Base-by-base conservation (phyloP, 2,888 invertebrate species). In the Nomada ferruginata region DNA sequence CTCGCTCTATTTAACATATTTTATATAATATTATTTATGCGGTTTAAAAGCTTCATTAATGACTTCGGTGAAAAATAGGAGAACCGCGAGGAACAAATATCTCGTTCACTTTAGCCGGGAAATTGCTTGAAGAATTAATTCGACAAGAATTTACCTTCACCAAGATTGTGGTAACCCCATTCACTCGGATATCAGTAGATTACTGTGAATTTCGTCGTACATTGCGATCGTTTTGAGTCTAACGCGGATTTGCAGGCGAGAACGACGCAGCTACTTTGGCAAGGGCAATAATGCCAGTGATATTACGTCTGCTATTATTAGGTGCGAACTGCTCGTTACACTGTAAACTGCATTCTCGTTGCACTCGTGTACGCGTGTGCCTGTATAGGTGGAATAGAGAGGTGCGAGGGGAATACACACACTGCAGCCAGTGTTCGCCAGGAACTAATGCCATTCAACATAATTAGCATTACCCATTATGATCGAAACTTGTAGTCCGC, bases 401-500 rank as follows among this genome's bases (percentile, higher is more conserved):
- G 2, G 2, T 15, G 65, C 36, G 63, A 5, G 9, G 13, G n/a
- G 5, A 13, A 53, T n/a, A 57, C 68, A 68, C 63, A 47, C 53
- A 29, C 61, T 55, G 15, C 81, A 55, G 64, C 52, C 44, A 18
- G 13, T 26, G 59, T 59, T 57, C 68, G 42, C 66, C 44, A 57
- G 55, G 50, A 69, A 79, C 80, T 85, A 87, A 85, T 80, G 74
- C 78, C 71, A 87, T 87, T 86, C 85, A 80, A 78, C 83, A 80
- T 87, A 86, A 86, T 86, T 87, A 86, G 76, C 84, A 70, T 79
- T 79, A 76, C 76, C 87, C 69, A 80, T 86, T 87, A 83, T 76
- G 75, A 83, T 77, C 77, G 55, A 83, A 83, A 78, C 77, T 87
- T 68, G 82, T 71, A 68, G 55, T 59, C 68, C 71, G 70, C 76